phyloP scores from a whole-genome alignment of 2,888 invertebrate genomes.

The Notodonta ziczac region DNA sequence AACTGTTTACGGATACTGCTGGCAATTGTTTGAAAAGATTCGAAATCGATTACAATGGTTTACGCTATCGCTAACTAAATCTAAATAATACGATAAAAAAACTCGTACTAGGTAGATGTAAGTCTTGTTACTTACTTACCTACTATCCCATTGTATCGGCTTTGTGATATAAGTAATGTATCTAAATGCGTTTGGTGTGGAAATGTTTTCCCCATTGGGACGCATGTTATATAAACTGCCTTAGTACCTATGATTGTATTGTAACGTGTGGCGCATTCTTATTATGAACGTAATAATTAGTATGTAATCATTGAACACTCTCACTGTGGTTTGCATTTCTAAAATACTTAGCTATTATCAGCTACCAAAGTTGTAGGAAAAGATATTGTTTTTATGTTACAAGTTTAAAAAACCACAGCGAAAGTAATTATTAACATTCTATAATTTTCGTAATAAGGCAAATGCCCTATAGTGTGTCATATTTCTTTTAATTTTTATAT shows the following conservation, averaged over 20 bases:
- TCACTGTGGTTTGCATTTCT: slow-evolving; percentile 57
- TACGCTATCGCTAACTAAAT: too few species aligned
- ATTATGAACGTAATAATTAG: slow-evolving; percentile 44
- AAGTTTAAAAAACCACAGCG: slow-evolving; percentile 54
- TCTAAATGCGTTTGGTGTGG: slow-evolving; percentile 22
- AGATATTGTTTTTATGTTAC: slow-evolving; percentile 25
- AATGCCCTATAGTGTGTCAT: slow-evolving; percentile 77
- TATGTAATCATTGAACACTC: slow-evolving; percentile 47
- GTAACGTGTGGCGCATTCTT: slow-evolving; percentile 52
- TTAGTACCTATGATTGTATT: slow-evolving; percentile 34
- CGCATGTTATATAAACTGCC: slow-evolving; percentile 28
- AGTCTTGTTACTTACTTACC: too few species aligned
- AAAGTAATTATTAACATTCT: slow-evolving; percentile 54
- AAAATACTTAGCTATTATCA: background rate
- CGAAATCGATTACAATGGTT: too few species aligned
- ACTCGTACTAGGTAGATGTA: background rate
- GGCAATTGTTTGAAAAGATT: background rate
- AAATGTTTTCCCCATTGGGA: slow-evolving; percentile 16
- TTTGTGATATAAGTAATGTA: background rate
- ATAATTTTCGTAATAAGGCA: slow-evolving; percentile 59
- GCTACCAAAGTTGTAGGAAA: slow-evolving; percentile 29
- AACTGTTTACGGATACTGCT: too few species aligned
- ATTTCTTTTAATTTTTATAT: slow-evolving; percentile 72
- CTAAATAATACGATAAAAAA: too few species aligned
- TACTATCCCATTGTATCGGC: background rate